Evolutionary conservation across 2,797 vertebrate genomes (phyloP).

Genomic region (Gallinago solitaria): DNA sequence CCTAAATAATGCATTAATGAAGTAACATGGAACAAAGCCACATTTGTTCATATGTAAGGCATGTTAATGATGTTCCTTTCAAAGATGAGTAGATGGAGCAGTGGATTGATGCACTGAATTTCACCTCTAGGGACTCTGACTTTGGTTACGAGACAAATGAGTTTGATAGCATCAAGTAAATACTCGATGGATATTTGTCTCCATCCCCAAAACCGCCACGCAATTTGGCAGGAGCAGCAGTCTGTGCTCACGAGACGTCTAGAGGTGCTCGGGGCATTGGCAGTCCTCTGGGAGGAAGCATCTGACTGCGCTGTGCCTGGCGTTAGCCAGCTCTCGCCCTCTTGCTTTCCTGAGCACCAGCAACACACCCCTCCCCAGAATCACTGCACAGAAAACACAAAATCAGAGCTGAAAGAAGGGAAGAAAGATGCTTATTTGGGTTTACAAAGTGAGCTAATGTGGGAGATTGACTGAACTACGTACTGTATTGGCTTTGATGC

Average conservation of each 20-base stretch:
- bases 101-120: conserved; percentile 60
- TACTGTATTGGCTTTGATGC: conserved; percentile 46
- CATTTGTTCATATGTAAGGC: conserved; percentile 60
- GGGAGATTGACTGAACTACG: neutral
- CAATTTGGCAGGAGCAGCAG: conserved; percentile 52
- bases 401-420: conserved; percentile 5
- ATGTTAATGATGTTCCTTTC: conserved; percentile 58
- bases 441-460: neutral
- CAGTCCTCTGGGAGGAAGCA: conserved; percentile 44
- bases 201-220: conserved; percentile 18
- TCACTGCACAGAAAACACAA: neutral
- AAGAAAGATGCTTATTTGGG: neutral
- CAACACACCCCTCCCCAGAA: neutral
- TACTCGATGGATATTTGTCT: conserved; percentile 41
- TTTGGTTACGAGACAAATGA: conserved; percentile 60
- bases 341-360: conserved; percentile 13
- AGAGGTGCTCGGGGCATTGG: conserved; percentile 57
- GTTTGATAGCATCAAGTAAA: conserved; percentile 67
- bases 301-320: neutral
- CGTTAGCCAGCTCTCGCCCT: neutral
- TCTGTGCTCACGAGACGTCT: conserved; percentile 65
- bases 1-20: conserved; percentile 60
- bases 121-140: conserved; percentile 67
- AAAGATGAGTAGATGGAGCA: conserved; percentile 15
- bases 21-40: conserved; percentile 56